Evolutionary conservation across 2,797 vertebrate genomes (phyloP).

Genomic region (Acrocephalus scirpaceus): DNA sequence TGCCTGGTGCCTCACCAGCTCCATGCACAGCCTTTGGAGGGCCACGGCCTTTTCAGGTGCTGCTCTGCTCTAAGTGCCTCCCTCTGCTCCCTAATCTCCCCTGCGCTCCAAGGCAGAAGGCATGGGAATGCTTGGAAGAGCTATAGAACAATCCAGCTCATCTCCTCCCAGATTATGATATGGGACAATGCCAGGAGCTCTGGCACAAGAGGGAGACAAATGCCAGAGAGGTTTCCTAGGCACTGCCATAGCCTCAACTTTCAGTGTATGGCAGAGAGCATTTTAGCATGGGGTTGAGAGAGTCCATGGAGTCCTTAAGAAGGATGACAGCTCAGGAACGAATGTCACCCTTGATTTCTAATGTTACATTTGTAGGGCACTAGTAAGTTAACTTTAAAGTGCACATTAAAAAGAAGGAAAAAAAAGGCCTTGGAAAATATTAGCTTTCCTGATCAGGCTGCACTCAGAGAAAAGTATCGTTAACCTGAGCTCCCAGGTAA

Average conservation of each 20-base stretch:
- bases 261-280: rapidly evolving
- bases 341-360: not conserved
- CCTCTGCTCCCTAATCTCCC: not conserved
- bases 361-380: not conserved
- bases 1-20: rapidly evolving
- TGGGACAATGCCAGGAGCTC: not conserved
- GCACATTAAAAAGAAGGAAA: not conserved
- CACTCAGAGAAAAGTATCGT: conserved; percentile 10
- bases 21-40: rapidly evolving
- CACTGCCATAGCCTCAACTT: not conserved
- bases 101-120: not conserved
- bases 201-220: not conserved
- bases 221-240: not conserved
- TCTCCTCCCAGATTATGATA: not conserved
- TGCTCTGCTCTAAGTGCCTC: not conserved
- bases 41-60: not conserved
- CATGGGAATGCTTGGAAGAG: not conserved
- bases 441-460: conserved; percentile 13
- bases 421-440: conserved; percentile 12
- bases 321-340: not conserved
- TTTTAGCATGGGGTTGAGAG: not conserved
- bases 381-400: conserved; percentile 41
- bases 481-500: conserved; percentile 65
- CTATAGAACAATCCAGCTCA: not conserved
- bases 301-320: not conserved